Percentiles rank a stretch among this genome's conserved stretches.
Conservation (phyloP, 2,113 vertebrate genomes). For the Acanthochromis polyacanthus region DNA sequence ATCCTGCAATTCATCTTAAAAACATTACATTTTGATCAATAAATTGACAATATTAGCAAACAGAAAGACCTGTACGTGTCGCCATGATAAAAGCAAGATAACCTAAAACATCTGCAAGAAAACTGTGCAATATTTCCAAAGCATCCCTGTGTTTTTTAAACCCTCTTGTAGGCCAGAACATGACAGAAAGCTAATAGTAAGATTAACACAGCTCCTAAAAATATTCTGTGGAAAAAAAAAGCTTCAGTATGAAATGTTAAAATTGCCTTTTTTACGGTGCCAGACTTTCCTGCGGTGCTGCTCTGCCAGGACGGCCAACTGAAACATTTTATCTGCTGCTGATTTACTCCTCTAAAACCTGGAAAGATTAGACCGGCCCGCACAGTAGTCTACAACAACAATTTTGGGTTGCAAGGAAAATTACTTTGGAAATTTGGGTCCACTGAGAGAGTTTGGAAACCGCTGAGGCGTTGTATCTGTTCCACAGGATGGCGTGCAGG, state of each 20-base stretch:
- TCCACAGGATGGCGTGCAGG: slow-evolving; percentile 54
- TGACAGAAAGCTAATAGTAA: slow-evolving; percentile 10
- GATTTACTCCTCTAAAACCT: slow-evolving; percentile 41
- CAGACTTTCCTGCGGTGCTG: slow-evolving; percentile 12
- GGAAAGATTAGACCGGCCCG: slow-evolving; percentile 26
- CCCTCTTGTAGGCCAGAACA: neutral
- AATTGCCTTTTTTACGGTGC: slow-evolving; percentile 11
- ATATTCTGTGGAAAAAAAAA: slow-evolving; percentile 12
- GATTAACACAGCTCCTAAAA: slow-evolving; percentile 16
- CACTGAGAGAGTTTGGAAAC: slow-evolving; percentile 53
- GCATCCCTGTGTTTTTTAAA: neutral
- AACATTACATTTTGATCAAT: neutral
- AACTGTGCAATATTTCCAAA: neutral
- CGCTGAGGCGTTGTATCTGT: slow-evolving; percentile 55
- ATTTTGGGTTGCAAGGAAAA: slow-evolving; percentile 64
- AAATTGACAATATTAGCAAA: neutral
- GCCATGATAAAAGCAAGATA: neutral
- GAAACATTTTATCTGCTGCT: slow-evolving; percentile 42
- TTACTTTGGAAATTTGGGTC: slow-evolving; percentile 64
- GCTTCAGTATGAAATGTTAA: slow-evolving; percentile 7
- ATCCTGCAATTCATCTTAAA: too few relatives aligned
- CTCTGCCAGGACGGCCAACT: slow-evolving; percentile 1
- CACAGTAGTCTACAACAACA: slow-evolving; percentile 66
- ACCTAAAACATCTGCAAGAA: neutral
- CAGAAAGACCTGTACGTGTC: neutral